phyloP scores from a whole-genome alignment of 2,113 vertebrate genomes.

The Chamaetylas fuelleborni region DNA sequence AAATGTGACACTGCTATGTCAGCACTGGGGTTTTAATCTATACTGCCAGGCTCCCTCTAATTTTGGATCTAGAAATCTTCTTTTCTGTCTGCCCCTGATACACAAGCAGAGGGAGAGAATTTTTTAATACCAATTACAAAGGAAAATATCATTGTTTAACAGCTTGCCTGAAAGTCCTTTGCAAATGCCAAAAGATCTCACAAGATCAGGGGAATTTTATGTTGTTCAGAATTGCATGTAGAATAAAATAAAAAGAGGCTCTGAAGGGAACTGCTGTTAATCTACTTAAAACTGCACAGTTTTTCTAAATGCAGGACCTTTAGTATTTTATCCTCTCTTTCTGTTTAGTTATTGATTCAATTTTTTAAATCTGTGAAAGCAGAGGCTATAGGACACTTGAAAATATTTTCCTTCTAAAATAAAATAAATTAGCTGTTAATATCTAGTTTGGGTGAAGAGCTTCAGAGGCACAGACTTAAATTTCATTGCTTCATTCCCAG shows the following conservation, averaged over 20 bases:
- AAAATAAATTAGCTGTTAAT: not conserved
- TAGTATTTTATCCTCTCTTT: not conserved
- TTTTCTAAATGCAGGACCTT: not conserved
- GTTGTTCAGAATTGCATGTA: not conserved
- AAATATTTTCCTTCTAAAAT: not conserved
- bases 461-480: not conserved
- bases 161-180: not conserved
- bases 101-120: not conserved
- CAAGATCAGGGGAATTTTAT: not conserved
- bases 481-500: not conserved
- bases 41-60: not conserved
- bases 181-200: not conserved
- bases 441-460: not conserved
- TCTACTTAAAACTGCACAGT: not conserved
- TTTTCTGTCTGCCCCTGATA: not conserved
- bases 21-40: not conserved
- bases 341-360: not conserved
- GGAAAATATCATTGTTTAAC: constrained; percentile 2
- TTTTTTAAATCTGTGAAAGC: not conserved
- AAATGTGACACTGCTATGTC: not conserved
- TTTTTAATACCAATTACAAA: not conserved
- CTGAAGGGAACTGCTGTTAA: not conserved
- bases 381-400: not conserved
- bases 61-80: not conserved
- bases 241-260: not conserved